Conservation (phyloP, 35 echinoderm and acorn worm genomes). For the Ophioderma brevispina region DNA sequence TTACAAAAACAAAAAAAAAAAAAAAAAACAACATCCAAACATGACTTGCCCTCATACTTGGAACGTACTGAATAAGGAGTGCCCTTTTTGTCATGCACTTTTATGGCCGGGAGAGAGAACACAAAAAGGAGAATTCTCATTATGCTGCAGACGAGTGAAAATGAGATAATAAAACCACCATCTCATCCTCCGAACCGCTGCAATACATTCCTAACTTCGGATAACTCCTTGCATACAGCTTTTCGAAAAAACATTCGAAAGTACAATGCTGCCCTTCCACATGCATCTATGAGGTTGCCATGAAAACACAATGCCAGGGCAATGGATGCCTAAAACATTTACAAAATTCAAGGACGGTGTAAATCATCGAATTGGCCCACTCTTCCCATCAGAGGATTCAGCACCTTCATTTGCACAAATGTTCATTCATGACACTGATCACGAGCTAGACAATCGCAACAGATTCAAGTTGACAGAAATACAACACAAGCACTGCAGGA, state of each 20-base stretch:
- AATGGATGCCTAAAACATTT: background rate
- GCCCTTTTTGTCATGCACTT: too few species aligned
- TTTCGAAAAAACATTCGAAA: background rate
- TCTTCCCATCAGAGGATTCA: background rate
- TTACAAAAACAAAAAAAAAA: too few species aligned
- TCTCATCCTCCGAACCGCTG: too few species aligned
- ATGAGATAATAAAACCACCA: too few species aligned
- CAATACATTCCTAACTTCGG: too few species aligned
- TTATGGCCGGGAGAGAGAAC: too few species aligned
- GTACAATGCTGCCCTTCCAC: background rate
- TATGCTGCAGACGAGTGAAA: too few species aligned
- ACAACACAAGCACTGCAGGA: background rate
- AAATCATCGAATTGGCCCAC: background rate
- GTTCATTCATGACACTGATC: constrained; percentile 24
- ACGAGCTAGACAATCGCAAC: background rate
- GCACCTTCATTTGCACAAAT: constrained; percentile 6
- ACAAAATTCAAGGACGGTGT: constrained; percentile 17
- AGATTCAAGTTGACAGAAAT: background rate
- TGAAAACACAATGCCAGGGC: background rate
- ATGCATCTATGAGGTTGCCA: background rate
- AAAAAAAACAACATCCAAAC: too few species aligned
- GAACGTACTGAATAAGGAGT: too few species aligned
- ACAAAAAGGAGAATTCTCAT: too few species aligned
- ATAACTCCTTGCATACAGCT: too few species aligned
- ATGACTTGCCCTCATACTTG: too few species aligned